These are phyloP conservation scores for Furnarius figulus DNA, from an alignment of 2,113 vertebrate genomes.

Conservation along the genomic window DNA sequence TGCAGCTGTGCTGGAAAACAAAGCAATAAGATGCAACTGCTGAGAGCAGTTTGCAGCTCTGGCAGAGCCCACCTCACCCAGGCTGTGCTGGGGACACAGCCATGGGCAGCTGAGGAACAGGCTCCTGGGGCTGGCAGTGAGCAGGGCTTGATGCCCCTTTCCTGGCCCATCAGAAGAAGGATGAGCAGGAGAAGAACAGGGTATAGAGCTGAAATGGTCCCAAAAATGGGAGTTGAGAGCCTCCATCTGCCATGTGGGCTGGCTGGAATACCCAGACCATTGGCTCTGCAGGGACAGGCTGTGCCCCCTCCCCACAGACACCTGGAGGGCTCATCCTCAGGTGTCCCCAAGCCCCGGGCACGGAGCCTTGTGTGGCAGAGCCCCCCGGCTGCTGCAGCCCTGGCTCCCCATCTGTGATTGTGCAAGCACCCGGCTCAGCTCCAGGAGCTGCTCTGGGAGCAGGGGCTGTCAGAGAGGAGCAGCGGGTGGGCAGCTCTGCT, in stretches of 20 bases:
- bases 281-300: neutral
- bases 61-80: neutral
- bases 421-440: neutral
- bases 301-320: neutral
- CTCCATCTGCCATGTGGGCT: neutral
- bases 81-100: neutral
- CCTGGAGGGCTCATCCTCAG: neutral
- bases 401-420: neutral
- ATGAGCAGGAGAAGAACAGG: neutral
- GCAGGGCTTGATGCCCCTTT: neutral
- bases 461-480: neutral
- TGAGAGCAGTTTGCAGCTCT: neutral
- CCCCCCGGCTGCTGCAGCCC: neutral
- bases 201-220: neutral
- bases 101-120: neutral
- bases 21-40: neutral
- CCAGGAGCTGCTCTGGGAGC: neutral
- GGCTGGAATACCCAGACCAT: rapidly evolving
- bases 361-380: rapidly evolving
- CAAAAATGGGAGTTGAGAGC: neutral
- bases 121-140: neutral
- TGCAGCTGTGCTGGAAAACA: rapidly evolving
- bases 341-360: rapidly evolving
- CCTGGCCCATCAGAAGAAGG: neutral
- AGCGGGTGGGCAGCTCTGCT: slow-evolving; percentile 11